phyloP scores from a whole-genome alignment of 1,140 invertebrate species.

The Anastrepha ludens region DNA sequence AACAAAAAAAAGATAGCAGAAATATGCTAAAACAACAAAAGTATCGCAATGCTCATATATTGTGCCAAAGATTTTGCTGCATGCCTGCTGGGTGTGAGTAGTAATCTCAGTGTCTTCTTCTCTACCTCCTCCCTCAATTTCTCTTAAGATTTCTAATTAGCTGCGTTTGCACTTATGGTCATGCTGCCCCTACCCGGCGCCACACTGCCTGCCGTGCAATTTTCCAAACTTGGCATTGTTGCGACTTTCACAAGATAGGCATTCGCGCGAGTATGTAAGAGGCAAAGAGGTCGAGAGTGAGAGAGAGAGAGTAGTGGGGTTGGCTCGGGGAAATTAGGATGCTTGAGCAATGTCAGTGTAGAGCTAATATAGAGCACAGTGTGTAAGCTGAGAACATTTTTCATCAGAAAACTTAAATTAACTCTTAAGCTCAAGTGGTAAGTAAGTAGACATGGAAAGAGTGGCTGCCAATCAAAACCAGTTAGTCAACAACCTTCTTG shows the following conservation, averaged over 20 bases:
- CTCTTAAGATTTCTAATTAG: conserved; percentile 49
- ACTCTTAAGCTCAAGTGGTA: too few relatives aligned
- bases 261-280: conserved; percentile 9
- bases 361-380: conserved; percentile 44
- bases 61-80: conserved; percentile 20
- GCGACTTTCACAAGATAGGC: conserved; percentile 3
- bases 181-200: not conserved
- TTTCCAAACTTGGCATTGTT: not conserved
- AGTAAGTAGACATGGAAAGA: too few relatives aligned
- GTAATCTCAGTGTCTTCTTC: not conserved
- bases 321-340: conserved; percentile 13
- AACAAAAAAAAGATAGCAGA: not conserved
- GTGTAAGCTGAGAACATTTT: not conserved
- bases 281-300: conserved; percentile 37
- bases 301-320: not conserved
- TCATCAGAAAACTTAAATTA: too few relatives aligned
- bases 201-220: not conserved
- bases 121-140: not conserved
- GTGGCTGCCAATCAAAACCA: too few relatives aligned
- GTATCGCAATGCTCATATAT: conserved; percentile 13
- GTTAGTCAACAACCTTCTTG: too few relatives aligned
- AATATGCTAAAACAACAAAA: conserved; percentile 34
- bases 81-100: not conserved
- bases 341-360: conserved; percentile 41
- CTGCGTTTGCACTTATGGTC: conserved; percentile 45